Conservation (phyloP, 92 coral and sea anemone genomes). For the Palythoa heliodiscus region DNA sequence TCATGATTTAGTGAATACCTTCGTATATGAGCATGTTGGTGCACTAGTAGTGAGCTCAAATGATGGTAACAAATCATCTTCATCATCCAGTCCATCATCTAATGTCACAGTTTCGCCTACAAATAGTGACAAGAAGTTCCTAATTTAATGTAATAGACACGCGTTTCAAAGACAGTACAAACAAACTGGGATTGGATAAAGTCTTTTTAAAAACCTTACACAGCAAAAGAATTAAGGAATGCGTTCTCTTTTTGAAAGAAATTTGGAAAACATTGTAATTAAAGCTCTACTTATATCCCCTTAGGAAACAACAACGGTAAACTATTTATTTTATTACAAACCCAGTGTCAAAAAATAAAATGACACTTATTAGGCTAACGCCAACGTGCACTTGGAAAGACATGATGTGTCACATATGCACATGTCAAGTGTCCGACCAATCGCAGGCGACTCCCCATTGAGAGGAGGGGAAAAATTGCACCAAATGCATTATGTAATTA, state of each 20-base stretch:
- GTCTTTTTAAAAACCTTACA: not conserved
- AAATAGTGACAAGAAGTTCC: not conserved
- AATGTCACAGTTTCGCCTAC: not conserved
- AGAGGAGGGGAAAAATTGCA: too few relatives aligned
- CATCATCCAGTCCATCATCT: constrained; percentile 49
- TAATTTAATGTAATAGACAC: not conserved
- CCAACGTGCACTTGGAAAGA: too few relatives aligned
- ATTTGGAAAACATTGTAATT: too few relatives aligned
- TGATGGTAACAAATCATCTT: constrained; percentile 48
- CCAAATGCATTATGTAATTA: too few relatives aligned
- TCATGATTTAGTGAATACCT: not conserved
- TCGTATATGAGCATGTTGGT: constrained; percentile 3
- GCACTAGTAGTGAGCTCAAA: constrained; percentile 19
- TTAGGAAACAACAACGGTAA: too few relatives aligned
- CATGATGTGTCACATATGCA: too few relatives aligned
- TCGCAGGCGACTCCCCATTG: too few relatives aligned
- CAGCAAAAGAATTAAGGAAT: not conserved
- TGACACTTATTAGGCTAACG: too few relatives aligned
- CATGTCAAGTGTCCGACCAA: too few relatives aligned
- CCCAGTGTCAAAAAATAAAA: too few relatives aligned
- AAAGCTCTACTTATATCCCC: too few relatives aligned
- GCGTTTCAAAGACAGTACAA: not conserved
- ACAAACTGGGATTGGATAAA: not conserved
- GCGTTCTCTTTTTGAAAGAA: not conserved
- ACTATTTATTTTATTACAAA: too few relatives aligned